Conservation (phyloP, 1,140 invertebrate species). For the Harpegnathos saltator region DNA sequence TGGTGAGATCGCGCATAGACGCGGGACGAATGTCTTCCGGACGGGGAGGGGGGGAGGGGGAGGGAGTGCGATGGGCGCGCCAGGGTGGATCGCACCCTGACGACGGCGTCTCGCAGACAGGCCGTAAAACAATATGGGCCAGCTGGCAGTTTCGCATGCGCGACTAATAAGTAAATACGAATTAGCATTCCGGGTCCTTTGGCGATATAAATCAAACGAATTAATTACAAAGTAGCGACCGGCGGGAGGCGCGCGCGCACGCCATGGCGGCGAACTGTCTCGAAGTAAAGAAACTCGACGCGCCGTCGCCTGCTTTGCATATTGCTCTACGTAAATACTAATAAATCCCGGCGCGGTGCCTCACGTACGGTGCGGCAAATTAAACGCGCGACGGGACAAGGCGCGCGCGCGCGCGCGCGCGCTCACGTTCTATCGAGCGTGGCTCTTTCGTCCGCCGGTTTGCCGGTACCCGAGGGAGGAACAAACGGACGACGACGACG, state of each 20-base stretch:
- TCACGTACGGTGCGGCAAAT: constrained; percentile 59
- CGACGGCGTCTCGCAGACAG: constrained; percentile 63
- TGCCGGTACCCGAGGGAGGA: background rate
- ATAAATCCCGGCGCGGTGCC: constrained; percentile 71
- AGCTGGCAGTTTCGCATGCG: constrained; percentile 68
- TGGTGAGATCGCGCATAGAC: constrained; percentile 63
- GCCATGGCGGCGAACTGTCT: constrained; percentile 19
- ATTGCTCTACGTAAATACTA: constrained; percentile 78
- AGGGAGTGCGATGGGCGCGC: background rate
- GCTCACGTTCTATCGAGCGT: constrained; percentile 54
- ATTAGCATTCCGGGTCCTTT: constrained; percentile 81
- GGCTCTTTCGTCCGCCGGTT: constrained; percentile 20
- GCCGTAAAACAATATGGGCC: constrained; percentile 74
- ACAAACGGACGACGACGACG: background rate
- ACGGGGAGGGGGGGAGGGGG: too few species aligned
- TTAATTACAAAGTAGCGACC: constrained; percentile 72
- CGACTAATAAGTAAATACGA: constrained; percentile 81
- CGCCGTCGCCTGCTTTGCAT: constrained; percentile 75
- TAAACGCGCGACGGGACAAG: constrained; percentile 38
- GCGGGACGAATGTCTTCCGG: background rate
- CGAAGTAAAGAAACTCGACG: constrained; percentile 67
- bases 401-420: constrained; percentile 26
- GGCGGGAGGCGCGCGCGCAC: constrained; percentile 23
- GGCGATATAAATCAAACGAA: constrained; percentile 81
- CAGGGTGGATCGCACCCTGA: constrained; percentile 47